phyloP scores from a whole-genome alignment of 64 coral and sea anemone species.

The Montipora sp. region DNA sequence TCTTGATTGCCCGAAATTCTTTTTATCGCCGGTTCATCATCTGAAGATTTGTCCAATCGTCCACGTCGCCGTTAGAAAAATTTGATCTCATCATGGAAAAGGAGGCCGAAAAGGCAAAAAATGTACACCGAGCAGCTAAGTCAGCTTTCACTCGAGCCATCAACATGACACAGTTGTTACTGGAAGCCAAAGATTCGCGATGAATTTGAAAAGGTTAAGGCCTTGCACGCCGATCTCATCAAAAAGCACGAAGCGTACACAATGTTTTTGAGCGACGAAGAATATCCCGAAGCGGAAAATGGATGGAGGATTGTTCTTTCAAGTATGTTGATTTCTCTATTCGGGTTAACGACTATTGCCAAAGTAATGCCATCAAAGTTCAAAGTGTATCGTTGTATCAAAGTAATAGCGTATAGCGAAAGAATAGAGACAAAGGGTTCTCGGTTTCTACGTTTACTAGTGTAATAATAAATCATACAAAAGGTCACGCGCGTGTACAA shows the following conservation, averaged over 20 bases:
- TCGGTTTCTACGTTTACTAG: too few relatives aligned
- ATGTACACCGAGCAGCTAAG: background rate
- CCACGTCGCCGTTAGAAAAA: background rate
- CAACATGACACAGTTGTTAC: background rate
- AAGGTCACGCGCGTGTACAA: too few relatives aligned
- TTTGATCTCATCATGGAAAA: slow-evolving; percentile 13
- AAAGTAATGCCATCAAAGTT: background rate
- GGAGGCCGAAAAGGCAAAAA: background rate
- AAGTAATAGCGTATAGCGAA: background rate
- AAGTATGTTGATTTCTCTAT: slow-evolving; percentile 29
- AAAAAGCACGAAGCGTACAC: slow-evolving; percentile 55
- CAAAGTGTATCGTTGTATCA: background rate
- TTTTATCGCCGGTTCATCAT: background rate
- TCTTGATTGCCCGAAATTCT: too few relatives aligned
- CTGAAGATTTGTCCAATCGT: slow-evolving; percentile 11
- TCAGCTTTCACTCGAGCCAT: background rate
- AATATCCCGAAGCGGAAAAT: slow-evolving; percentile 49
- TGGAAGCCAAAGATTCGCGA: background rate
- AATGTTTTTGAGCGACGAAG: slow-evolving; percentile 56
- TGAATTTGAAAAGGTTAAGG: slow-evolving; percentile 5
- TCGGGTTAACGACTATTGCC: slow-evolving; percentile 30
- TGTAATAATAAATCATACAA: too few relatives aligned
- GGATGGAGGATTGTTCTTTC: slow-evolving; percentile 46
- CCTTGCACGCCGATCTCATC: slow-evolving; percentile 4
- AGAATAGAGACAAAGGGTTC: too few relatives aligned